Evolutionary conservation across 2,888 invertebrate genomes (phyloP).

Genomic region (Parascotia fuliginaria): DNA sequence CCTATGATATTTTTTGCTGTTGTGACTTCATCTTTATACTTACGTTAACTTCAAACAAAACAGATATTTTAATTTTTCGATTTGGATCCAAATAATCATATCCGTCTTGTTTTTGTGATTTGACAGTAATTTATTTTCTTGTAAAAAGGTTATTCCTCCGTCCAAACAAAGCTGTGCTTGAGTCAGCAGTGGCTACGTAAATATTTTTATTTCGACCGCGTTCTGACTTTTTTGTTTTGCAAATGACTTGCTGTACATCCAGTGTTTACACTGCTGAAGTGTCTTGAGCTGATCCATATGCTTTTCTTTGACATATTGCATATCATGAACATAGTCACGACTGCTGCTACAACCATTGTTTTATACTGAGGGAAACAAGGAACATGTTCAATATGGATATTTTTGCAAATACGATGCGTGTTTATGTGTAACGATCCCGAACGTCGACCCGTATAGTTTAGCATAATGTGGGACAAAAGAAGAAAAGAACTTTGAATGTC

Average conservation of each 20-base stretch:
- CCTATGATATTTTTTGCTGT: no score
- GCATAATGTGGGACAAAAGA: slow-evolving; percentile 30
- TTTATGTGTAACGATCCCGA: slow-evolving; percentile 22
- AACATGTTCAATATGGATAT: slow-evolving; percentile 33
- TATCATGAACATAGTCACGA: slow-evolving; percentile 57
- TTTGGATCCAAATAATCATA: slow-evolving; percentile 28
- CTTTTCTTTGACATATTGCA: slow-evolving; percentile 56
- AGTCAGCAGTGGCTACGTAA: slow-evolving; percentile 77
- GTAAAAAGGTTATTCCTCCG: slow-evolving; percentile 69
- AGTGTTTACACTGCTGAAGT: slow-evolving; percentile 70
- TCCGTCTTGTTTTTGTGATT: slow-evolving; percentile 50
- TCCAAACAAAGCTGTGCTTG: slow-evolving; percentile 76
- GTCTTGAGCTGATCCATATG: slow-evolving; percentile 73
- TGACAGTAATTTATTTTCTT: slow-evolving; percentile 74
- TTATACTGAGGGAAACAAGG: slow-evolving; percentile 36
- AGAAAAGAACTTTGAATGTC: slow-evolving; percentile 18
- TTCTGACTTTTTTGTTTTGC: slow-evolving; percentile 79
- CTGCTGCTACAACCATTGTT: slow-evolving; percentile 42
- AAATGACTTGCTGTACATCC: slow-evolving; percentile 71
- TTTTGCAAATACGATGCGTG: slow-evolving; percentile 35
- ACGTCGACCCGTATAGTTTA: slow-evolving; percentile 24
- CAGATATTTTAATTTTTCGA: no score
- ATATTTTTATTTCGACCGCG: slow-evolving; percentile 81
- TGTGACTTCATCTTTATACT: no score
- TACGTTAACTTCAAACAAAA: no score